Base-by-base conservation (phyloP, 1,140 invertebrate species). In the Pogonomyrmex barbatus region DNA sequence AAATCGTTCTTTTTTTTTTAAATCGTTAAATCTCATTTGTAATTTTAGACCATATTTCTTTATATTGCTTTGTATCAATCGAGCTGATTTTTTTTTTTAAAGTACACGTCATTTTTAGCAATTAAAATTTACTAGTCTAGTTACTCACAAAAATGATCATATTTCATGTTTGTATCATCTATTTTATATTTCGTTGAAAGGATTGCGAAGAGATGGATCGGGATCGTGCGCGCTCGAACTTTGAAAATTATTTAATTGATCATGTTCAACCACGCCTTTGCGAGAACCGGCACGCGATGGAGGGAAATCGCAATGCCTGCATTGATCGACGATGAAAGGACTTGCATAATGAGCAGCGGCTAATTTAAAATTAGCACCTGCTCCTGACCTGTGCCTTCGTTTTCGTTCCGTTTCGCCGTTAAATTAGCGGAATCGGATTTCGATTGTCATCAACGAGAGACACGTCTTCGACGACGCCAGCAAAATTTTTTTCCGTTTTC, bases 331-430 rank as follows among this genome's bases (percentile, higher is more conserved):
- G 77, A 71, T 58, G 58, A 84, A 84, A 52, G 50, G 24, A 36
- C 71, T 84, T 75, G 82, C 75, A 56, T 88, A 89, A 89, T 85
- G 56, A 88, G 60, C 14, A 60, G n/a, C 42, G 33, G 4, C 70
- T 12, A 14, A 9, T 82, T 79, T 89, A 89, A 89, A 89, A 89
- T 89, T 89, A 89, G 62, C 42, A 17, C n/a, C 42, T 79, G 71
- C 45, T 86, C 45, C 84, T 89, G 87, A 89, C 87, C 84, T 77
- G 77, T 77, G 87, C 76, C 65, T 36, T 45, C 52, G 65, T 68
- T 47, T 45, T 86, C 63, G 58, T 73, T 45, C 75, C 73, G 68
- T 33, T 73, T 58, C 36, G 56, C 68, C 8, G n/a, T 78, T 63
- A 68, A 58, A 60, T 10, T 52, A 76, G 70, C 6, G 45, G 68